phyloP scores from a whole-genome alignment of 2,113 vertebrate species.

The Microcebus griseorufus region DNA sequence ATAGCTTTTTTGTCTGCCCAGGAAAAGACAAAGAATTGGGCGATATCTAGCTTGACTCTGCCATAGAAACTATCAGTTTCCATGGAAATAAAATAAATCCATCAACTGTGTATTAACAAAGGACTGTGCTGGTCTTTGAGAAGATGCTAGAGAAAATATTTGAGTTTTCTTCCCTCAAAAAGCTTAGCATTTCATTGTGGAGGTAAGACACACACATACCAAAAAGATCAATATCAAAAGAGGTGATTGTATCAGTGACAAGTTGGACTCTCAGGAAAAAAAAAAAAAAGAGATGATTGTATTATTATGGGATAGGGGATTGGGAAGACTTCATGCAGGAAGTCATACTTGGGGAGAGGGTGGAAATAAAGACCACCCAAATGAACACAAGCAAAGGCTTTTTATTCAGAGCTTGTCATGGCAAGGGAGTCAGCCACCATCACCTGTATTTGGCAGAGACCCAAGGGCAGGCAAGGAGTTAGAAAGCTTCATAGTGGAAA shows the following conservation, averaged over 20 bases:
- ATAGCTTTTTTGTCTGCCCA: neutral
- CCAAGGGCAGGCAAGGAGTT: neutral
- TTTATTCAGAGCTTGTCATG: neutral
- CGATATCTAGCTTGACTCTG: neutral
- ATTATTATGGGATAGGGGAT: neutral
- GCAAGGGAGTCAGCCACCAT: neutral
- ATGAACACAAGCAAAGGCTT: neutral
- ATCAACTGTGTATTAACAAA: neutral
- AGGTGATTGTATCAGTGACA: neutral
- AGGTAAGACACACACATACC: neutral
- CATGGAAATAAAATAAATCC: slow-evolving; percentile 5
- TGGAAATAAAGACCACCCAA: neutral
- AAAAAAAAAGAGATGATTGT: too few species aligned
- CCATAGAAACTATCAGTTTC: neutral
- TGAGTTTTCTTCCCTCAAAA: neutral
- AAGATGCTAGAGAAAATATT: neutral
- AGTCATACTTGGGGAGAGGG: neutral
- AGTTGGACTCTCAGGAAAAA: too few species aligned
- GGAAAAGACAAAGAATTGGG: neutral
- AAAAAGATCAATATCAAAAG: neutral
- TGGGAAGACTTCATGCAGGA: neutral
- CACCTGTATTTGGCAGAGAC: neutral
- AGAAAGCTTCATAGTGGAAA: neutral
- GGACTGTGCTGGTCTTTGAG: neutral
- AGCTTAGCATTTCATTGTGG: neutral